Conservation (phyloP, 2,888 invertebrate genomes). For the Mycalesis mineus region DNA sequence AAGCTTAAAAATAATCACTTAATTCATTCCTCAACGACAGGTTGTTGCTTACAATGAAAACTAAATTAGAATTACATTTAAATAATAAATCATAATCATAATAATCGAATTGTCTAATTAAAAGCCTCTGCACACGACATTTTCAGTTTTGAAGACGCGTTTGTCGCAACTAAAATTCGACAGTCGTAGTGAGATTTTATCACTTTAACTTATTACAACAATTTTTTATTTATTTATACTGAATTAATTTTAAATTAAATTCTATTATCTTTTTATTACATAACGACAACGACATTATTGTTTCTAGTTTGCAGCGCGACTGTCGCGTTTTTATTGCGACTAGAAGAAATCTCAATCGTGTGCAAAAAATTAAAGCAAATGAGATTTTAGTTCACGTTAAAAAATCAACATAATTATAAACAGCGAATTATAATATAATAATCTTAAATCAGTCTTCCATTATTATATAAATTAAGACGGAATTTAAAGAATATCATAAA, state of each 20-base stretch:
- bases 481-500: slow-evolving; percentile 12
- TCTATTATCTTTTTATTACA: too few relatives aligned
- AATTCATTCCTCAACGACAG: slow-evolving; percentile 21
- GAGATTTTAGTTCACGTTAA: slow-evolving; percentile 8
- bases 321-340: too few relatives aligned
- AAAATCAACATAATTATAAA: slow-evolving; percentile 21
- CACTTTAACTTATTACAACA: too few relatives aligned
- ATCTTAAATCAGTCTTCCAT: slow-evolving; percentile 42
- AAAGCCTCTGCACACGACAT: not conserved
- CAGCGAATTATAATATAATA: too few relatives aligned
- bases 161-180: not conserved
- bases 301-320: too few relatives aligned
- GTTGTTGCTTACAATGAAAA: slow-evolving; percentile 22
- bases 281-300: too few relatives aligned
- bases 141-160: not conserved
- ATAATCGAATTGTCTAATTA: not conserved
- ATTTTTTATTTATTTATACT: too few relatives aligned
- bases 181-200: not conserved
- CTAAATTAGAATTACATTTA: slow-evolving; percentile 26
- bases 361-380: not conserved
- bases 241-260: too few relatives aligned
- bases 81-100: slow-evolving; percentile 28
- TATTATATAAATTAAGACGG: slow-evolving; percentile 23
- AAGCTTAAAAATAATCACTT: slow-evolving; percentile 37
- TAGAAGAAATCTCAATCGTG: not conserved